phyloP scores from a whole-genome alignment of 2,797 vertebrate genomes.

The Chrosomus eos region DNA sequence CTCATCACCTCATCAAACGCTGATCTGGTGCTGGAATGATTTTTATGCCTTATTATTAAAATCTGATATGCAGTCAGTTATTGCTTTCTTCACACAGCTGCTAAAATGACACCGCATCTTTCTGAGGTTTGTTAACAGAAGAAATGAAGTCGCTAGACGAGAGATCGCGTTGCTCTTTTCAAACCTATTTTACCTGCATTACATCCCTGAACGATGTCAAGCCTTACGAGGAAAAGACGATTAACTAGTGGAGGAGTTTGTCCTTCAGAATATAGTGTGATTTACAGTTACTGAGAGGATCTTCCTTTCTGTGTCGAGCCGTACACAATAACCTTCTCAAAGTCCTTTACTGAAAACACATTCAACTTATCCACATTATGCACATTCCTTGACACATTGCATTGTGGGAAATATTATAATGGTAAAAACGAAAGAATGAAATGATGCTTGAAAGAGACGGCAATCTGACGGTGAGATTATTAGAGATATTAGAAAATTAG shows the following conservation, averaged over 20 bases:
- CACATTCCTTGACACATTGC: neutral
- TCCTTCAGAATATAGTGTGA: conserved; percentile 38
- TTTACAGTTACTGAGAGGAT: conserved; percentile 41
- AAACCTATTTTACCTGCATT: conserved; percentile 68
- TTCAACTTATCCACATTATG: neutral
- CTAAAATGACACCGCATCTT: conserved; percentile 19
- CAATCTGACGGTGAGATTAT: neutral
- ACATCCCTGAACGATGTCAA: conserved; percentile 69
- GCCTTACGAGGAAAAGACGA: conserved; percentile 67
- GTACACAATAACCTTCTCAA: too few species aligned
- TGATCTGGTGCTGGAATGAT: conserved; percentile 26
- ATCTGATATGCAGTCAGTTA: conserved; percentile 32
- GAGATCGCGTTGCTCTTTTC: conserved; percentile 62
- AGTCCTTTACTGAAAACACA: too few species aligned
- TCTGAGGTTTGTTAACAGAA: conserved; percentile 35
- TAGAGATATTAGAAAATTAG: neutral
- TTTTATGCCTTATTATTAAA: conserved; percentile 29
- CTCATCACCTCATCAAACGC: conserved; percentile 17
- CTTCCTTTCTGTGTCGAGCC: conserved; percentile 21
- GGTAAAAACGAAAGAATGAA: neutral
- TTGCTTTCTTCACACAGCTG: conserved; percentile 35
- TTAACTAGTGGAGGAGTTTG: conserved; percentile 41
- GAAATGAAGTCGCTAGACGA: conserved; percentile 50
- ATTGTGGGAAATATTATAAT: neutral
- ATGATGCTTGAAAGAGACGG: neutral